Evolutionary conservation across 2,797 vertebrate species (phyloP).

Genomic region (Artibeus jamaicensis): DNA sequence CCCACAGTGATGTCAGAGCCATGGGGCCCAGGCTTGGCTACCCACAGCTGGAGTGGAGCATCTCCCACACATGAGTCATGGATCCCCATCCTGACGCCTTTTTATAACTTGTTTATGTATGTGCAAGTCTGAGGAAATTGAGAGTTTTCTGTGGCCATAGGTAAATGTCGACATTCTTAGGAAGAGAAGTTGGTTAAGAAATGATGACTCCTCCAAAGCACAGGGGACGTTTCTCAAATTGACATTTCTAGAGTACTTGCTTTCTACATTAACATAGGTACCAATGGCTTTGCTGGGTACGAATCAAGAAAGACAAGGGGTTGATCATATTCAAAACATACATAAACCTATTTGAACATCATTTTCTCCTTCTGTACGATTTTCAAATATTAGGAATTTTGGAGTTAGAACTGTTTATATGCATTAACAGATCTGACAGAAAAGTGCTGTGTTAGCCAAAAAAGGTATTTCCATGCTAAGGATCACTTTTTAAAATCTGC

Average conservation of each 20-base stretch:
- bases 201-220: neutral
- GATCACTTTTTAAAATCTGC: neutral
- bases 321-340: neutral
- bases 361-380: neutral
- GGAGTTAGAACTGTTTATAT: neutral
- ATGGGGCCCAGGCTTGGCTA: neutral
- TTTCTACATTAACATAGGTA: neutral
- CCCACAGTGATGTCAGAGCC: neutral
- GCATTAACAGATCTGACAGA: neutral
- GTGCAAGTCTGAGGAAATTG: neutral
- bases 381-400: neutral
- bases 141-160: neutral
- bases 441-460: neutral
- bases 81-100: neutral
- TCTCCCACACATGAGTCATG: neutral
- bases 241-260: neutral
- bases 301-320: neutral
- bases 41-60: neutral
- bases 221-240: neutral
- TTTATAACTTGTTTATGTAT: neutral
- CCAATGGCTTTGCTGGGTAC: neutral
- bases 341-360: neutral
- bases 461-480: neutral
- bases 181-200: conserved; percentile 31
- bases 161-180: conserved; percentile 18